A percentile compares a stretch with the other conserved stretches of the same genome.
Evolutionary conservation across 1,140 invertebrate species (phyloP).

Genomic region (Daktulosphaira vitifoliae): DNA sequence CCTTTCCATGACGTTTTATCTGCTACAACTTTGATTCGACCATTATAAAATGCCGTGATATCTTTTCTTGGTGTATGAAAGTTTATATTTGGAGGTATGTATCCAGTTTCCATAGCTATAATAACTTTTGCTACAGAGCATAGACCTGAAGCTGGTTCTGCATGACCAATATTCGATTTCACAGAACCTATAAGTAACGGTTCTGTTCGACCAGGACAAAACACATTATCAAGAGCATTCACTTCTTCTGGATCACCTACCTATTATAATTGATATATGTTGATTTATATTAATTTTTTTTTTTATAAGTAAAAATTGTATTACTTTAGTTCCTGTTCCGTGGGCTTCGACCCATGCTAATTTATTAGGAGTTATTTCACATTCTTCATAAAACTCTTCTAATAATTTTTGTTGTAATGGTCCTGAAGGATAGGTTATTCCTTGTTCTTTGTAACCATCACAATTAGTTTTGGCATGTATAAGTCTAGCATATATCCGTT

Average conservation of each 20-base stretch:
- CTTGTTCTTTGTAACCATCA: slow-evolving; percentile 80
- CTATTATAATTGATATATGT: slow-evolving; percentile 44
- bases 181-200: slow-evolving; percentile 79
- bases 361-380: slow-evolving; percentile 57
- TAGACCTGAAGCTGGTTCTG: slow-evolving; percentile 80
- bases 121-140: slow-evolving; percentile 71
- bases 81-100: slow-evolving; percentile 65
- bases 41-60: slow-evolving; percentile 56
- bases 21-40: slow-evolving; percentile 55
- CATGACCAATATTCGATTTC: slow-evolving; percentile 90
- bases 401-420: slow-evolving; percentile 69
- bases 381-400: slow-evolving; percentile 78
- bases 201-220: slow-evolving; percentile 56
- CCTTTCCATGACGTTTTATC: slow-evolving; percentile 55
- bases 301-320: neutral
- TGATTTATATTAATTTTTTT: slow-evolving; percentile 15
- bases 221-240: slow-evolving; percentile 70
- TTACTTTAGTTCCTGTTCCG: slow-evolving; percentile 57
- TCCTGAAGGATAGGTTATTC: slow-evolving; percentile 86
- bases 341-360: slow-evolving; percentile 85
- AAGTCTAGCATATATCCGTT: slow-evolving; percentile 62
- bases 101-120: slow-evolving; percentile 58
- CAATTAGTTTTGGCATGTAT: slow-evolving; percentile 67
- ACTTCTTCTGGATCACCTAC: slow-evolving; percentile 84
- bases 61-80: slow-evolving; percentile 57